phyloP scores from a whole-genome alignment of 2,888 invertebrate genomes.

The Chalcis sispes region DNA sequence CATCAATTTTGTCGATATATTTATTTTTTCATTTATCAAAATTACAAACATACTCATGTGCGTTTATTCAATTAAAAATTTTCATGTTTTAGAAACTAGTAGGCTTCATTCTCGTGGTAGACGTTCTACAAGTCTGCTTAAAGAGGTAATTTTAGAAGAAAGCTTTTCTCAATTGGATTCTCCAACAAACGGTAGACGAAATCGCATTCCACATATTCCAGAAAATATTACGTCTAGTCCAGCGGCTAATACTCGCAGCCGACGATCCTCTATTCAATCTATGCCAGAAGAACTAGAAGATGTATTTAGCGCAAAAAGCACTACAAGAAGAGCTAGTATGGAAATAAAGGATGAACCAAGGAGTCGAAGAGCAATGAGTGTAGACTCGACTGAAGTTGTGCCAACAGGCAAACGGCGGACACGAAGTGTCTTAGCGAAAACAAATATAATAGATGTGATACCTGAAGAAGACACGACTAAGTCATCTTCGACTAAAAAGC shows the following conservation, averaged over 20 bases:
- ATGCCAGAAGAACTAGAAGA: constrained; percentile 69
- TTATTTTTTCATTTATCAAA: not conserved
- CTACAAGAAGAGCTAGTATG: not conserved
- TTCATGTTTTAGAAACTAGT: constrained; percentile 27
- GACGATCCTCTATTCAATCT: constrained; percentile 66
- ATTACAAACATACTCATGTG: no score
- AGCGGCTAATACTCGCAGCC: constrained; percentile 62
- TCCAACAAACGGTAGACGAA: constrained; percentile 29
- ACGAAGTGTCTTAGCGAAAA: constrained; percentile 60
- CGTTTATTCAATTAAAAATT: no score
- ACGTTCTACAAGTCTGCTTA: constrained; percentile 61
- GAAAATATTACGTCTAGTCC: constrained; percentile 55
- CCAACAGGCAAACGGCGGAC: constrained; percentile 59
- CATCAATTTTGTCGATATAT: not conserved
- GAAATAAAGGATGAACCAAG: constrained; percentile 50
- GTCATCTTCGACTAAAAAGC: constrained; percentile 51
- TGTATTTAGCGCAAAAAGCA: constrained; percentile 49
- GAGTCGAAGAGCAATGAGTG: constrained; percentile 67
- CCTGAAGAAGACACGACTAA: constrained; percentile 48
- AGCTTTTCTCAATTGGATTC: constrained; percentile 27
- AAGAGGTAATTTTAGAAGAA: constrained; percentile 63
- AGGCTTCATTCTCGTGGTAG: constrained; percentile 23
- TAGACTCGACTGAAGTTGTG: constrained; percentile 59
- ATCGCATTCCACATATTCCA: not conserved
- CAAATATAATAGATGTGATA: constrained; percentile 46